Conservation (phyloP, 2,888 invertebrate genomes). For the Molanna angustata region DNA sequence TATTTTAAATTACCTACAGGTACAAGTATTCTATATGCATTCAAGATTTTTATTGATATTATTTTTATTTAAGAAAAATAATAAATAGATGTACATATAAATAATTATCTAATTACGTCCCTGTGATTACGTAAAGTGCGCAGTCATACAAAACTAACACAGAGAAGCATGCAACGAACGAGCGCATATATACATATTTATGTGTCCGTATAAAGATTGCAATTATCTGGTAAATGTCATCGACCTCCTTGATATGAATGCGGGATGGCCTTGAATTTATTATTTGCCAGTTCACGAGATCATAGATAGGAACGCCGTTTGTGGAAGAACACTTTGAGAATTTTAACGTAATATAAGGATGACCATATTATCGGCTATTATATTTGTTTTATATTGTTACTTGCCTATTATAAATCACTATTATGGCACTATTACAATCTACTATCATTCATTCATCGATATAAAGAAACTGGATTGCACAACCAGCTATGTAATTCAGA, state of each 20-base stretch:
- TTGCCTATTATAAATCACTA: too few species aligned
- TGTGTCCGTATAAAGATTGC: conserved; percentile 28
- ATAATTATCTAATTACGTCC: too few species aligned
- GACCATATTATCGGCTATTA: background rate
- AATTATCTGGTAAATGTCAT: conserved; percentile 31
- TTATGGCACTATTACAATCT: too few species aligned
- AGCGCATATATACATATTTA: conserved; percentile 3
- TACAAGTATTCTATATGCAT: too few species aligned
- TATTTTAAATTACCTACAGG: too few species aligned
- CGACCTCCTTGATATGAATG: conserved; percentile 29
- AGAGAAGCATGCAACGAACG: background rate
- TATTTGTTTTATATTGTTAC: too few species aligned
- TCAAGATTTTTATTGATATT: too few species aligned
- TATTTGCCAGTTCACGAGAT: conserved; percentile 28
- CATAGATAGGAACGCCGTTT: conserved; percentile 14
- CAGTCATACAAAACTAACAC: background rate
- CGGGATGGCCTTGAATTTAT: conserved; percentile 31
- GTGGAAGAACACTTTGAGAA: background rate
- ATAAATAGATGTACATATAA: too few species aligned
- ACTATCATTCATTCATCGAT: too few species aligned
- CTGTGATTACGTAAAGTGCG: background rate
- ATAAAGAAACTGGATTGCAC: too few species aligned
- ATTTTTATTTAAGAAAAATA: too few species aligned
- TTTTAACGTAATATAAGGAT: background rate
- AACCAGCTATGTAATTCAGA: too few species aligned